A percentile compares a stretch with the other conserved stretches of the same genome.
phyloP scores from a whole-genome alignment of 2,888 invertebrate genomes.

The Desoria tigrina region DNA sequence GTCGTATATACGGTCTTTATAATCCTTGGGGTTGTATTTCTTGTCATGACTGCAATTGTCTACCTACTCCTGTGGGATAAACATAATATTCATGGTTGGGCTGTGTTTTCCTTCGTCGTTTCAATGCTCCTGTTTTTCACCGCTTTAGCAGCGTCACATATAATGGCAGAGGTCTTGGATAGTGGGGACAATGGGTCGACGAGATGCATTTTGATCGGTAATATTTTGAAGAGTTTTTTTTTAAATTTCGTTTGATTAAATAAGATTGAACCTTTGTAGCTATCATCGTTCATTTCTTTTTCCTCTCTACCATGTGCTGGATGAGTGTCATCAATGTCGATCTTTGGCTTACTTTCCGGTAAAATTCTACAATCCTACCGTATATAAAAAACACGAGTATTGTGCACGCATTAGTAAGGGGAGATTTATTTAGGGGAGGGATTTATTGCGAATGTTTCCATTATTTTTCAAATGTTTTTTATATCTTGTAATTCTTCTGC shows the following conservation, averaged over 20 bases:
- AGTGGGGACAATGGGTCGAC: neutral
- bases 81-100: slow-evolving; percentile 40
- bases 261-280: no score
- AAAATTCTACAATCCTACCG: no score
- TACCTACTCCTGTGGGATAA: slow-evolving; percentile 38
- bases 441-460: no score
- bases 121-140: slow-evolving; percentile 36
- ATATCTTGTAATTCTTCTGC: no score
- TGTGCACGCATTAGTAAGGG: no score
- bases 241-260: slow-evolving; percentile 7
- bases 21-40: slow-evolving; percentile 22
- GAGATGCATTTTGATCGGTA: slow-evolving; percentile 23
- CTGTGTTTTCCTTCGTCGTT: slow-evolving; percentile 30
- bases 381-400: no score
- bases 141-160: slow-evolving; percentile 22
- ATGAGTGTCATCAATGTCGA: slow-evolving; percentile 34
- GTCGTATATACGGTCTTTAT: slow-evolving; percentile 3
- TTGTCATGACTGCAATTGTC: slow-evolving; percentile 20
- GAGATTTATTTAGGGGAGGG: no score
- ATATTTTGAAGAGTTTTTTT: slow-evolving; percentile 1
- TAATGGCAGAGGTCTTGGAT: neutral
- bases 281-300: slow-evolving; percentile 35
- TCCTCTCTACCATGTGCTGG: slow-evolving; percentile 35
- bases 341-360: slow-evolving; percentile 35
- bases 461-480: no score